Evolutionary conservation across 2,888 invertebrate genomes (phyloP).

Genomic region (Augochlorella aurata): DNA sequence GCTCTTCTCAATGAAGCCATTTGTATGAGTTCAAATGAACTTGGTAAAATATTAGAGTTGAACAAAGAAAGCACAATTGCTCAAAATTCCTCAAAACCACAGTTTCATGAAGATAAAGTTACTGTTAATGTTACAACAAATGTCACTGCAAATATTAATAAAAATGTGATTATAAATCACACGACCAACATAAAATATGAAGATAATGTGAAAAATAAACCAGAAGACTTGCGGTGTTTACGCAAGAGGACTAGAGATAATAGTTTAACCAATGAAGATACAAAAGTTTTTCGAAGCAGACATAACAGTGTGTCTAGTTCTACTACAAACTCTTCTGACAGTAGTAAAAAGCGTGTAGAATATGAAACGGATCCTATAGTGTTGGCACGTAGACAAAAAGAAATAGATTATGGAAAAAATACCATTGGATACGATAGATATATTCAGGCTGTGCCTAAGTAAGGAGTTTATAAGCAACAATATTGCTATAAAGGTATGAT

Average conservation of each 20-base stretch:
- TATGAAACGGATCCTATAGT: constrained; percentile 88
- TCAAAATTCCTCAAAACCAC: background rate
- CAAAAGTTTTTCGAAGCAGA: constrained; percentile 72
- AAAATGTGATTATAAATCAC: constrained; percentile 1
- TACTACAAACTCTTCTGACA: constrained; percentile 74
- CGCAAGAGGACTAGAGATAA: constrained; percentile 74
- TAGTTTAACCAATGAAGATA: constrained; percentile 58
- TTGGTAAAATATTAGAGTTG: constrained; percentile 31
- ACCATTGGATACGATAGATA: constrained; percentile 94
- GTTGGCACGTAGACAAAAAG: constrained; percentile 92
- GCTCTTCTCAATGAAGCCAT: constrained; percentile 69
- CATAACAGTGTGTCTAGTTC: constrained; percentile 76
- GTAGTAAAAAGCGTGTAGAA: constrained; percentile 76
- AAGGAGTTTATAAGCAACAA: constrained; percentile 75
- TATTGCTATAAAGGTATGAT: background rate
- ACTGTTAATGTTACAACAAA: background rate
- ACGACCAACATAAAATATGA: constrained; percentile 43
- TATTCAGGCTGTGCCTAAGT: constrained; percentile 87
- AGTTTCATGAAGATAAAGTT: constrained; percentile 13
- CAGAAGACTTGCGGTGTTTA: constrained; percentile 35
- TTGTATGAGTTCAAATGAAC: constrained; percentile 52
- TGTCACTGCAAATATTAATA: background rate
- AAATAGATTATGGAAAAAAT: constrained; percentile 97
- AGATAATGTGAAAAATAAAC: constrained; percentile 54
- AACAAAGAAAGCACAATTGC: constrained; percentile 9